Conservation (phyloP, 2,113 vertebrate species). For the Pleuronectes platessa region DNA sequence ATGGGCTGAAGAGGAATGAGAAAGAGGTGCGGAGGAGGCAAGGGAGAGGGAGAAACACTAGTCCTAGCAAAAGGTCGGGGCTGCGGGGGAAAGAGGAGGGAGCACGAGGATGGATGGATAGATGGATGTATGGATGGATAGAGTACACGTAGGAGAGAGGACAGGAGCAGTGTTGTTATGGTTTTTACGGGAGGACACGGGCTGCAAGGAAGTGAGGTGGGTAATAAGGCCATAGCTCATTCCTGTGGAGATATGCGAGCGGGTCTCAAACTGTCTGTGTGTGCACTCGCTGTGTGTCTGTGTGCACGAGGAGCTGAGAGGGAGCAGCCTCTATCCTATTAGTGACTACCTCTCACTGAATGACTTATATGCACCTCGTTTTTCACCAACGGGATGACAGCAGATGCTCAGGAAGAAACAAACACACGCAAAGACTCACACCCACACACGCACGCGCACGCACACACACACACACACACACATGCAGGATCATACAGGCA, state of each 20-base stretch:
- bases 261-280: conserved; percentile 25
- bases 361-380: conserved; percentile 76
- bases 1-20: conserved; percentile 12
- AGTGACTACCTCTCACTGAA: conserved; percentile 76
- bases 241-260: conserved; percentile 36
- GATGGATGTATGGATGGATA: conserved; percentile 42
- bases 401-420: conserved; percentile 65
- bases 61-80: conserved; percentile 18
- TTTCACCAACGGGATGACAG: conserved; percentile 73
- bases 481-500: conserved; percentile 20
- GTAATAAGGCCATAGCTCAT: conserved; percentile 80
- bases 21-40: conserved; percentile 11
- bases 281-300: conserved; percentile 50
- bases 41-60: neutral
- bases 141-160: conserved; percentile 35
- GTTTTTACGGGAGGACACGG: conserved; percentile 71
- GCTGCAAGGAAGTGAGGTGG: conserved; percentile 63
- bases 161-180: conserved; percentile 57
- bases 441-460: conserved; percentile 29
- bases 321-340: conserved; percentile 73
- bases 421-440: conserved; percentile 37
- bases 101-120: conserved; percentile 14
- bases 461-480: conserved; percentile 24
- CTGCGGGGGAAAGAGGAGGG: neutral
- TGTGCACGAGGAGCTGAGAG: conserved; percentile 35